Evolutionary conservation across 2,888 invertebrate genomes (phyloP).

Genomic region (Glyphotaelius pellucidus): DNA sequence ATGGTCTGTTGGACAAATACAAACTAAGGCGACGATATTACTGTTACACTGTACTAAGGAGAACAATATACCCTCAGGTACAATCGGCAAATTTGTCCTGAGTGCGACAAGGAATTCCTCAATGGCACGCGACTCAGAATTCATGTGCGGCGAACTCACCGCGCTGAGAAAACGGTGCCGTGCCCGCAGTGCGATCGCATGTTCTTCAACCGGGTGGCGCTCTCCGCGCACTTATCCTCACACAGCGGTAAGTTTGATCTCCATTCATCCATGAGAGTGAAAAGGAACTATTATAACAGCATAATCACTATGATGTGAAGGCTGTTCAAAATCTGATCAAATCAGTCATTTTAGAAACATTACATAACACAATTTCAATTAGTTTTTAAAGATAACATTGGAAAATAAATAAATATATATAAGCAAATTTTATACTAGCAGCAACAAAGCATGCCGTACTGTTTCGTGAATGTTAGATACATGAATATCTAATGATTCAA

Average conservation of each 20-base stretch:
- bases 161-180: neutral
- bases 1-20: too few relatives aligned
- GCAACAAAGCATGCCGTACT: too few relatives aligned
- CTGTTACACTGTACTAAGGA: neutral
- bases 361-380: too few relatives aligned
- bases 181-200: conserved; percentile 13
- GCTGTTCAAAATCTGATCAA: too few relatives aligned
- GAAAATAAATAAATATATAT: too few relatives aligned
- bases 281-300: neutral
- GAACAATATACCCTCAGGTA: neutral
- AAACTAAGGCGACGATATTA: too few relatives aligned
- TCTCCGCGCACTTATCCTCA: neutral
- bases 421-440: too few relatives aligned
- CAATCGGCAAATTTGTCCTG: neutral
- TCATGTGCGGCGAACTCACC: neutral
- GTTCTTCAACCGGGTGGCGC: conserved; percentile 3
- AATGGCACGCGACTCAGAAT: neutral
- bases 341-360: too few relatives aligned
- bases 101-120: neutral
- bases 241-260: conserved; percentile 7
- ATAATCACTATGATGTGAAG: neutral
- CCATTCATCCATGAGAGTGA: neutral
- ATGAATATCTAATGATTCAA: too few relatives aligned
- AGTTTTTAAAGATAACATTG: too few relatives aligned
- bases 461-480: too few relatives aligned